These are phyloP conservation scores for Netelia inedita DNA, from an alignment of 2,888 invertebrate species.

Conservation along the genomic window DNA sequence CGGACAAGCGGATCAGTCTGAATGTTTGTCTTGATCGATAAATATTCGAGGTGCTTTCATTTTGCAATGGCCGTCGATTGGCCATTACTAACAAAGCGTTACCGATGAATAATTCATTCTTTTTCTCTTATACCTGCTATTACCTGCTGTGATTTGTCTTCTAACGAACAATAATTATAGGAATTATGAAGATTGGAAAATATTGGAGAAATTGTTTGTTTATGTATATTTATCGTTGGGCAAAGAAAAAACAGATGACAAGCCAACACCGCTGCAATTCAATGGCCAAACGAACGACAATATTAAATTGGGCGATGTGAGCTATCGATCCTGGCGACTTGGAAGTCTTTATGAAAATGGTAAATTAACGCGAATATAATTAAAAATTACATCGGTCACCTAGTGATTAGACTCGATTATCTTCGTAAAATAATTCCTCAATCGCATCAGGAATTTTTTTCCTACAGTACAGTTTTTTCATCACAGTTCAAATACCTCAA, in stretches of 20 bases:
- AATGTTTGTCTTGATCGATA: too few relatives aligned
- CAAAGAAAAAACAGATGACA: constrained; percentile 66
- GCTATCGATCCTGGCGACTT: constrained; percentile 83
- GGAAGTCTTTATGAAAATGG: constrained; percentile 83
- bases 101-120: too few relatives aligned
- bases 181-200: not conserved
- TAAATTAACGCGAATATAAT: constrained; percentile 43
- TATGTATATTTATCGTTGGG: constrained; percentile 9
- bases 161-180: too few relatives aligned
- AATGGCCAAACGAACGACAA: constrained; percentile 75
- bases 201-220: not conserved
- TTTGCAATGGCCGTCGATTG: too few relatives aligned
- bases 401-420: not conserved
- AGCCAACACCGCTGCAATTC: constrained; percentile 52
- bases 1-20: too few relatives aligned
- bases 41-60: too few relatives aligned
- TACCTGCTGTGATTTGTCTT: too few relatives aligned
- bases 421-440: not conserved
- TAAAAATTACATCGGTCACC: not conserved
- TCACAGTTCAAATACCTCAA: too few relatives aligned
- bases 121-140: too few relatives aligned
- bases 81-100: too few relatives aligned
- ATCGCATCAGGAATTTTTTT: not conserved
- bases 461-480: not conserved
- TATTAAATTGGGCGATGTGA: constrained; percentile 81